Base-by-base conservation (phyloP, 2,113 vertebrate genomes). In the Geococcyx californianus region DNA sequence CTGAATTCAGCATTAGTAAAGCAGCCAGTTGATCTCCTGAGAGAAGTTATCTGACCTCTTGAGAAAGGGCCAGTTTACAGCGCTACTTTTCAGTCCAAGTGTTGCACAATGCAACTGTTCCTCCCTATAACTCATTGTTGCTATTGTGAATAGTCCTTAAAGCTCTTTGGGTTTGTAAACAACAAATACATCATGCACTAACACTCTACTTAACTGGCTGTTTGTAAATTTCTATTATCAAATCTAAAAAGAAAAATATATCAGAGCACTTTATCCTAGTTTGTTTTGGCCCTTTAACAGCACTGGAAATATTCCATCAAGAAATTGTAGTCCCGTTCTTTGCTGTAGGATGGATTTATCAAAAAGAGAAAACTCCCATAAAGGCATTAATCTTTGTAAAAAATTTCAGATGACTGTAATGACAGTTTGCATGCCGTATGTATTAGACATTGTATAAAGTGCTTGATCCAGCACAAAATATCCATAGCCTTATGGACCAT, bases 371-470 rank as follows among this genome's bases (percentile, higher is more conserved):
- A 80, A 83, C 44, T 81, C 25, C 56, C 88, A 79, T 72, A 44
- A 77, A 94, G 31, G 11, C 45, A 94, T 93, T 95, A 95, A 93
- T 78, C 75, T 94, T 91, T 76, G 86, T 34, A 85, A 95, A 91
- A 84, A 90, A 52, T 40, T 77, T 44, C 86, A 94, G 85, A 84
- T 90, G 64, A 17, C 14, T 92, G 58, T 62, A 92, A 84, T 59
- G 73, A 44, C 68, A 82, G 78, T 87, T 93, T 95, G 68, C 80
- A 86, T 91, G 45, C 34, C 58, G 93, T 81, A 83, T 78, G 80
- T 72, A 82, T 90, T 90, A 85, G n/a, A 79, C 70, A 87, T 86
- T 55, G 51, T 40, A 82, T 23, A 60, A 93, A 95, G 54, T 56
- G 38, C 38, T 51, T 85, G 68, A 91, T 89, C 23, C 81, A 91